These are phyloP conservation scores for Bettongia penicillata DNA, from an alignment of 2,113 vertebrate genomes.

Conservation along the genomic window DNA sequence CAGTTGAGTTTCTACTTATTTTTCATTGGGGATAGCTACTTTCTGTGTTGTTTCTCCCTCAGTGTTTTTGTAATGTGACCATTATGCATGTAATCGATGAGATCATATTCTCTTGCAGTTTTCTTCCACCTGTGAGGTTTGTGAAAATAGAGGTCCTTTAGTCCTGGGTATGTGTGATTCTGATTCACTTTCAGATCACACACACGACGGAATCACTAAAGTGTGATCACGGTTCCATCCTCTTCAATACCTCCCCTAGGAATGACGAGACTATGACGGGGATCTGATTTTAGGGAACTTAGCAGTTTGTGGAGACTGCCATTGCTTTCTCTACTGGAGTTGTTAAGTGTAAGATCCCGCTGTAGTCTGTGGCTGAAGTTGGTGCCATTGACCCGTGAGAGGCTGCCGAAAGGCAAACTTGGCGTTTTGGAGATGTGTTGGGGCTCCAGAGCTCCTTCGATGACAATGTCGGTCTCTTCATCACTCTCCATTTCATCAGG, in stretches of 20 bases:
- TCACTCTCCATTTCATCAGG: conserved; percentile 96
- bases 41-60: background rate
- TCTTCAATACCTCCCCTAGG: conserved; percentile 95
- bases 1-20: conserved; percentile 9
- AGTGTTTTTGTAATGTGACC: background rate
- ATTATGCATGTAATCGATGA: background rate
- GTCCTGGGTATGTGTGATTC: background rate
- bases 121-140: background rate
- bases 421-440: conserved; percentile 83
- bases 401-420: conserved; percentile 84
- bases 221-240: conserved; percentile 96
- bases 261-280: conserved; percentile 94
- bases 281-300: conserved; percentile 94
- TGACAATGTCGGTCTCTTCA: conserved; percentile 95
- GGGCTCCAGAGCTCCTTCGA: conserved; percentile 91
- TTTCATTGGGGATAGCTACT: conserved; percentile 19
- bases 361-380: conserved; percentile 89
- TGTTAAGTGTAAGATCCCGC: conserved; percentile 89
- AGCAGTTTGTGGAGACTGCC: conserved; percentile 95
- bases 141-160: background rate
- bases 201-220: conserved; percentile 83
- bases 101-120: background rate
- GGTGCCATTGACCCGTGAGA: conserved; percentile 90
- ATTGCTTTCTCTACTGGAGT: conserved; percentile 91
- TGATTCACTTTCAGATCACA: background rate